Conservation (phyloP, 2,797 vertebrate genomes). For the Sternotherus odoratus region DNA sequence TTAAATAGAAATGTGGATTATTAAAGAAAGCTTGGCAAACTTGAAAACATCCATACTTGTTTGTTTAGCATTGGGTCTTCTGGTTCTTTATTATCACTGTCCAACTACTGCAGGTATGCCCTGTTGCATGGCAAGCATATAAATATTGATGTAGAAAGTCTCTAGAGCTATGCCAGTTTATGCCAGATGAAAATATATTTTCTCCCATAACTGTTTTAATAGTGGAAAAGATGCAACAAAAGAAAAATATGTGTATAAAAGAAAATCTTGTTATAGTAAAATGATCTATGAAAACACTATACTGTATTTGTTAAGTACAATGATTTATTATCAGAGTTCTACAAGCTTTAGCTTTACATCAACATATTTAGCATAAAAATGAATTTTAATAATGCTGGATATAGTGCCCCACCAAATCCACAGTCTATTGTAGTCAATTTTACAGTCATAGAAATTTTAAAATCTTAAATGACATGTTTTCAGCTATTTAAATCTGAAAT, state of each 20-base stretch:
- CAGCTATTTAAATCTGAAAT: no score
- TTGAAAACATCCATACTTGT: neutral
- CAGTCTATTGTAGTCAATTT: no score
- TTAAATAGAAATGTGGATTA: neutral
- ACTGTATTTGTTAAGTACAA: neutral
- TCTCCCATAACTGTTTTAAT: neutral
- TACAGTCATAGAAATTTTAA: no score
- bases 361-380: neutral
- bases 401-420: no score
- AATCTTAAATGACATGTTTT: no score
- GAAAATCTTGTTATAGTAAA: neutral
- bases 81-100: neutral
- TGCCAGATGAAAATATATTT: neutral
- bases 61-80: neutral
- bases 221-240: neutral
- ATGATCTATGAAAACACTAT: neutral
- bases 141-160: neutral
- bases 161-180: neutral
- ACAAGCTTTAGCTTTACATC: neutral
- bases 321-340: neutral
- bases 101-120: neutral
- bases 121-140: neutral
- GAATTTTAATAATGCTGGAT: neutral
- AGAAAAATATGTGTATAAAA: neutral
- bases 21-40: neutral